A percentile compares a stretch with the other conserved stretches of the same genome.
Evolutionary conservation across 1,140 invertebrate genomes (phyloP).

Genomic region (Fopius arisanus): DNA sequence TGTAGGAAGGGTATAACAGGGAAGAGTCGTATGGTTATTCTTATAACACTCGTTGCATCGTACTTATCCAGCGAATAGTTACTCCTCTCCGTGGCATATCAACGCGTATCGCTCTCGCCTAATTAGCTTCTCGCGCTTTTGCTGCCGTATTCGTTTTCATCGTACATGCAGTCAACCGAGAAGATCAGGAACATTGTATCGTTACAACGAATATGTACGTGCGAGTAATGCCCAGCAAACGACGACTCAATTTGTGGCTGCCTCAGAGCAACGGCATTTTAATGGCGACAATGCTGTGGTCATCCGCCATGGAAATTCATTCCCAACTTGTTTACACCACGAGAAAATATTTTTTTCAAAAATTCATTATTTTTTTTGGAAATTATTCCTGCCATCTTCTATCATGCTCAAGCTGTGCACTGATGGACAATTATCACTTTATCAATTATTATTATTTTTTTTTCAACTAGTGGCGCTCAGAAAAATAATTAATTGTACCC

Average conservation of each 20-base stretch:
- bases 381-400: too few relatives aligned
- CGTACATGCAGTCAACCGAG: background rate
- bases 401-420: too few relatives aligned
- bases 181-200: background rate
- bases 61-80: background rate
- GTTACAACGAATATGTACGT: background rate
- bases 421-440: too few relatives aligned
- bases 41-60: background rate
- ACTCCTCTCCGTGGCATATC: background rate
- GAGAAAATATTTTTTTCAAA: too few relatives aligned
- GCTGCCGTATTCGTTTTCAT: slow-evolving; percentile 10
- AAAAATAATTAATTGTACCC: too few relatives aligned
- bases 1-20: background rate
- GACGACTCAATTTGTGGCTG: slow-evolving; percentile 1
- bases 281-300: background rate
- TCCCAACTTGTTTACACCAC: too few relatives aligned
- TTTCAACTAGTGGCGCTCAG: too few relatives aligned
- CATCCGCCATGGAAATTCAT: background rate
- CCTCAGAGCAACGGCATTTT: background rate
- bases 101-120: background rate
- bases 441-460: too few relatives aligned
- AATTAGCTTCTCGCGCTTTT: slow-evolving; percentile 14
- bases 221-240: background rate
- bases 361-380: too few relatives aligned
- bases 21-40: background rate